Evolutionary conservation across 1,140 invertebrate species (phyloP).

Genomic region (Formica exsecta): DNA sequence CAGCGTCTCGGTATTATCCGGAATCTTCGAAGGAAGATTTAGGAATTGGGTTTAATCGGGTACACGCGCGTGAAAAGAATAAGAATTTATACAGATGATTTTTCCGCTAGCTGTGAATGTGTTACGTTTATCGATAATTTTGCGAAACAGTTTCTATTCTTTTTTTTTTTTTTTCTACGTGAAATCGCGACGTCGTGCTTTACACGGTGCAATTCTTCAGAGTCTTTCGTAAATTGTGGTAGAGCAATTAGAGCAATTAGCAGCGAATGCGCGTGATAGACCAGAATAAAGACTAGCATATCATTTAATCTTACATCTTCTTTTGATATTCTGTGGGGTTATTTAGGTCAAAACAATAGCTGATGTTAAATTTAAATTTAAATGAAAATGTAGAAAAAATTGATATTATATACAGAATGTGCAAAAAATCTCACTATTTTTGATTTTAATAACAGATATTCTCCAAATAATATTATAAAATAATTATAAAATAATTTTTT

Average conservation of each 20-base stretch:
- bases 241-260: conserved; percentile 58
- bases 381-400: background rate
- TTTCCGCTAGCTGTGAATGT: background rate
- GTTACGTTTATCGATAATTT: background rate
- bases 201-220: conserved; percentile 57
- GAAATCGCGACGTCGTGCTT: conserved; percentile 30
- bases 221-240: conserved; percentile 62
- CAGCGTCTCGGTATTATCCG: background rate
- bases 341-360: background rate
- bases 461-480: background rate
- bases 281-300: conserved; percentile 5
- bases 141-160: conserved; percentile 16
- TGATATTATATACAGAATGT: background rate
- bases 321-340: background rate
- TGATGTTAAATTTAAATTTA: background rate
- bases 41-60: background rate
- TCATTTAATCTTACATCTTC: background rate
- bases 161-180: conserved; percentile 33
- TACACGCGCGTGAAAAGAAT: background rate
- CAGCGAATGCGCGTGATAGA: conserved; percentile 2
- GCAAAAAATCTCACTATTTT: background rate
- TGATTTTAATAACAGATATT: background rate
- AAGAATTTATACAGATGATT: background rate
- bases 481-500: background rate
- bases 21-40: background rate